Evolutionary conservation across 2,113 vertebrate genomes (phyloP), one percentile per base, ranked within the genome.

Genomic region (Festucalex cinctus): DNA sequence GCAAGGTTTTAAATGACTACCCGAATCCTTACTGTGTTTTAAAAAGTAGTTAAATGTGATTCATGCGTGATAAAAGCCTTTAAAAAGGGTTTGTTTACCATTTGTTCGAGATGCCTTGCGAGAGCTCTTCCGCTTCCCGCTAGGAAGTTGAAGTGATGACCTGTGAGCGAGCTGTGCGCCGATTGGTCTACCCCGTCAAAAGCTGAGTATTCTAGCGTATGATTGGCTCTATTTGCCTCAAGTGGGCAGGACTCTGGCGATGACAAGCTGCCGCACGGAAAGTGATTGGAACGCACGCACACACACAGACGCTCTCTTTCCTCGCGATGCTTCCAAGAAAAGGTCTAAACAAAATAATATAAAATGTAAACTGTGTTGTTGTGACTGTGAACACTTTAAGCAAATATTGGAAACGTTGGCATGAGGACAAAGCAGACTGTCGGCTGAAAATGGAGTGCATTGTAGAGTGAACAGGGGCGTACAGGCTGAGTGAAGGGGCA

Each of bases 131-230:
- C 1, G 60, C 79, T 91, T 92, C 91, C 91, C 91, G 90, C 92
- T 88, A 88, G 85, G 77, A 84, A 83, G 83, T 93, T 91, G 75
- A 92, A 92, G 86, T 41, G 9, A 6, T 19, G 41, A 77, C 84
- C 7, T 73, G 43, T 37, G 24, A 79, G 75, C 71, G 62, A 90
- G 54, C 20, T 16, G 44, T 8, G 8, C 36, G 16, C n/a, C 77
- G 76, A 91, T 92, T 92, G 90, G 91, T 32, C 24, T 0, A 9
- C 1, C 7, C 9, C 0, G 6, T 13, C 2, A 1, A 6, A 7
- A 7, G 3, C 32, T 86, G 78, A 91, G 87, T 86, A 89, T 81
- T 57, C 0, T 17, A 6, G 22, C 6, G 19, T 0, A 0, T 63
- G 71, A 90, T 92, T 89, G 84, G 92, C 24, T 75, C 1, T 0